Evolutionary conservation across 1,140 invertebrate genomes (phyloP).

Genomic region (Cherax destructor): DNA sequence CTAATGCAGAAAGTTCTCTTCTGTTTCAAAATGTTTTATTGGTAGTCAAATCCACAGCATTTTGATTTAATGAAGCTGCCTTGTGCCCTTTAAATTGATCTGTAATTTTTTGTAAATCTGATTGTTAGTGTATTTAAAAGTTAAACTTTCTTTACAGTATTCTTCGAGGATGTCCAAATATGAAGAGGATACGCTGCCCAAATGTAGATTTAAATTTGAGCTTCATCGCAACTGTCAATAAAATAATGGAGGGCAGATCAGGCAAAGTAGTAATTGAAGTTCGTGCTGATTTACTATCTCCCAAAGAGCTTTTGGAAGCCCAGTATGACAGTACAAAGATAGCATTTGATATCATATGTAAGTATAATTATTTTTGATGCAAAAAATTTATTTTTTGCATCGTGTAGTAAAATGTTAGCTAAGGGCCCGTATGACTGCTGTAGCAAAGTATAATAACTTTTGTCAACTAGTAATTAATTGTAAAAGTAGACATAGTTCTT

Average conservation of each 20-base stretch:
- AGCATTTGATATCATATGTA: neutral
- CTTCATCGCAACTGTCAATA: neutral
- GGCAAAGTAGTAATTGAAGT: conserved; percentile 15
- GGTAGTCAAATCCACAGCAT: too few relatives aligned
- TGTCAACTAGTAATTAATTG: too few relatives aligned
- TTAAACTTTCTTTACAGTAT: neutral
- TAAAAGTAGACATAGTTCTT: too few relatives aligned
- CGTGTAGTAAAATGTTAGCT: too few relatives aligned
- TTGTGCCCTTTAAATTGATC: too few relatives aligned
- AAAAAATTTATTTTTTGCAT: neutral
- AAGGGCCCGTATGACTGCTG: too few relatives aligned
- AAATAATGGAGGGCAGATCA: conserved; percentile 1
- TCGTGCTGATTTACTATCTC: neutral
- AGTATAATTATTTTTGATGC: neutral
- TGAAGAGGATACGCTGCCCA: conserved; percentile 13
- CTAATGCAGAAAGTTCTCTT: too few relatives aligned
- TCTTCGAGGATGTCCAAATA: neutral
- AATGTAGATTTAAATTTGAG: neutral
- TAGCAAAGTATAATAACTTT: too few relatives aligned
- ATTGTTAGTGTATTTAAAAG: too few relatives aligned
- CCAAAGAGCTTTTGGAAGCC: neutral
- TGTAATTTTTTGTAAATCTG: too few relatives aligned
- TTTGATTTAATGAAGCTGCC: too few relatives aligned
- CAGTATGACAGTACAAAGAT: conserved; percentile 32
- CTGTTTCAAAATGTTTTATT: too few relatives aligned